Evolutionary conservation across 2,113 vertebrate genomes (phyloP).

Genomic region (Bufo gargarizans): DNA sequence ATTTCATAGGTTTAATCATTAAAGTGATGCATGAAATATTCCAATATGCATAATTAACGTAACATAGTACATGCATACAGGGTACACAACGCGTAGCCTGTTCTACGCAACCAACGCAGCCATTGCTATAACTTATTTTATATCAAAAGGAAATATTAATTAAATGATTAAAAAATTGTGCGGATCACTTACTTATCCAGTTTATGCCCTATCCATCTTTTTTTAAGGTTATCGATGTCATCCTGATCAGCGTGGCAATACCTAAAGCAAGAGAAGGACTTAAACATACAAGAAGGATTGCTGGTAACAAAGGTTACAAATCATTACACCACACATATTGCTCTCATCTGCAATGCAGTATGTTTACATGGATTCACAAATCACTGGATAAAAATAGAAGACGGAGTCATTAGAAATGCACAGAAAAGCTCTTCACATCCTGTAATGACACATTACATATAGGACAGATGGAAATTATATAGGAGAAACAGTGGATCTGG

Average conservation of each 20-base stretch:
- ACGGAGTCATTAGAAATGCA: constrained; percentile 29
- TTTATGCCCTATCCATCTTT: constrained; percentile 59
- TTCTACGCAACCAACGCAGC: neutral
- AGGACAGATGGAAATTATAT: neutral
- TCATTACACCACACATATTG: constrained; percentile 20
- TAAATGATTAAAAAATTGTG: constrained; percentile 20
- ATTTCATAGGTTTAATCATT: neutral
- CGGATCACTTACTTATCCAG: constrained; percentile 56
- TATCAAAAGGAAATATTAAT: constrained; percentile 12
- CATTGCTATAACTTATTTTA: neutral
- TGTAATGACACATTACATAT: neutral
- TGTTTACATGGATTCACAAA: constrained; percentile 32
- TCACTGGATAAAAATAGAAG: constrained; percentile 22
- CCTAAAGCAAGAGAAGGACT: constrained; percentile 57
- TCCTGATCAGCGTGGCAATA: constrained; percentile 59
- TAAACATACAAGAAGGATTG: constrained; percentile 48
- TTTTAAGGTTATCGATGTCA: constrained; percentile 59
- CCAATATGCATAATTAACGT: neutral
- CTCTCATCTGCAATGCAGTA: constrained; percentile 38
- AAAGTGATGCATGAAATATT: neutral
- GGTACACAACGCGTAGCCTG: neutral
- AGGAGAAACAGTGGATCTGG: too few species aligned
- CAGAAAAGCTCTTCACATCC: constrained; percentile 12
- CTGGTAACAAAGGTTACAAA: constrained; percentile 26
- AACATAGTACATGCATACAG: neutral